Evolutionary conservation across 2,888 invertebrate species (phyloP).

Genomic region (Lithophane leautieri): DNA sequence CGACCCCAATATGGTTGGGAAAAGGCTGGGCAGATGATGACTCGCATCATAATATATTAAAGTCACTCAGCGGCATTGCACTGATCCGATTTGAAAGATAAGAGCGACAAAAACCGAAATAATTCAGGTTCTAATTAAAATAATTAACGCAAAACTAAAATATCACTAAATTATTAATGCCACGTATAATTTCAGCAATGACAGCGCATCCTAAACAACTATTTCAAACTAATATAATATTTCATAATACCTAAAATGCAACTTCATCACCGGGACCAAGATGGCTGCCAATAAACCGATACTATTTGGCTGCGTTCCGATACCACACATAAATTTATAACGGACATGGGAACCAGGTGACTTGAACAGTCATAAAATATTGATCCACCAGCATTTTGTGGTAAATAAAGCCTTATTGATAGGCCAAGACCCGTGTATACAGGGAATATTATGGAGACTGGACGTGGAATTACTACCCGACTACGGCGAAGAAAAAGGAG

Average conservation of each 20-base stretch:
- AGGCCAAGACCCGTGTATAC: conserved; percentile 15
- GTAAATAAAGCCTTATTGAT: conserved; percentile 52
- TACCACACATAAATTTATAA: conserved; percentile 77
- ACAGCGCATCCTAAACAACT: conserved; percentile 10
- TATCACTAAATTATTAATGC: too few species aligned
- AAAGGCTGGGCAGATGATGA: too few species aligned
- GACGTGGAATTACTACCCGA: too few species aligned
- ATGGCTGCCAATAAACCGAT: conserved; percentile 74
- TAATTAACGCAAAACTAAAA: neutral
- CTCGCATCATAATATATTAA: neutral
- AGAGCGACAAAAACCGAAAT: neutral
- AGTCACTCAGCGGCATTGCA: neutral
- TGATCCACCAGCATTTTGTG: conserved; percentile 60
- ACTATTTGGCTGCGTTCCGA: conserved; percentile 79
- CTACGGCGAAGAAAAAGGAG: too few species aligned
- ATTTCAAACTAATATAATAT: conserved; percentile 20
- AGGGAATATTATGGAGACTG: conserved; percentile 24
- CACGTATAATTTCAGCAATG: neutral
- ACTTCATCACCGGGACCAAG: conserved; percentile 70
- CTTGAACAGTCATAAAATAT: conserved; percentile 73
- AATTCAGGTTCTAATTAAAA: neutral
- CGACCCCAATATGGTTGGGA: too few species aligned
- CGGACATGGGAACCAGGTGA: conserved; percentile 77
- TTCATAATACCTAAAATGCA: conserved; percentile 63
- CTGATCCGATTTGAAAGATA: neutral